Evolutionary conservation across 2,113 vertebrate genomes (phyloP), one percentile per base, ranked within the genome.

Genomic region (Aix galericulata): DNA sequence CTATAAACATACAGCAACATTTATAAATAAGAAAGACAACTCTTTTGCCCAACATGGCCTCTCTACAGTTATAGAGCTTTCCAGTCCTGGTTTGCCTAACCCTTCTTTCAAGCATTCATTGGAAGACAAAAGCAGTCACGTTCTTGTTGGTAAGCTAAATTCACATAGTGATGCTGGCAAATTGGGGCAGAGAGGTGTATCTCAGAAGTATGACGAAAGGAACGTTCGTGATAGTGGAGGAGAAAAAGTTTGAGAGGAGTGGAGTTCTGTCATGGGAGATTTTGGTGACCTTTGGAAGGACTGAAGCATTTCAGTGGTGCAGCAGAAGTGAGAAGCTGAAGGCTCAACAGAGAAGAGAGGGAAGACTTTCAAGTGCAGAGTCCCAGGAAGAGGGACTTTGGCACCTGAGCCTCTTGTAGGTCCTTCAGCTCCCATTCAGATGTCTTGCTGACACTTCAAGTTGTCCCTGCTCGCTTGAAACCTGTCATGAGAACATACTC

Each of bases 341-440:
- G 6, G 2, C 4, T 56, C 38, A 40, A 1, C 0, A 3, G 3
- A 13, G 17, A 62, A 20, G 16, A 82, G 60, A 53, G 10, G 4
- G 9, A 14, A 58, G 26, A n/a, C 10, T 13, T 8, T 62, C 18
- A 91, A 72, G 17, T 40, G 11, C 18, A 17, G 22, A 7, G n/a
- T 67, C 68, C 66, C 26, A 71, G 44, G 11, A 84, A 93, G 38
- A 71, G 32, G 10, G 20, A 77, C 52, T 77, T 36, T 46, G 17
- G 18, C 21, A 67, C 42, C 22, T 18, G 14, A 60, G 1, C 17
- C 32, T 80, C 82, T 77, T 1, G 0, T 46, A 13, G 52, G 10
- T 69, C 21, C 75, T 92, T 89, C 56, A 77, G 11, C 40, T 88
- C 13, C 36, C 29, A 21, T 92, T 87, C 44, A 76, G 55, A 44